Base-by-base conservation (phyloP, 2,113 vertebrate genomes). In the Perca flavescens region DNA sequence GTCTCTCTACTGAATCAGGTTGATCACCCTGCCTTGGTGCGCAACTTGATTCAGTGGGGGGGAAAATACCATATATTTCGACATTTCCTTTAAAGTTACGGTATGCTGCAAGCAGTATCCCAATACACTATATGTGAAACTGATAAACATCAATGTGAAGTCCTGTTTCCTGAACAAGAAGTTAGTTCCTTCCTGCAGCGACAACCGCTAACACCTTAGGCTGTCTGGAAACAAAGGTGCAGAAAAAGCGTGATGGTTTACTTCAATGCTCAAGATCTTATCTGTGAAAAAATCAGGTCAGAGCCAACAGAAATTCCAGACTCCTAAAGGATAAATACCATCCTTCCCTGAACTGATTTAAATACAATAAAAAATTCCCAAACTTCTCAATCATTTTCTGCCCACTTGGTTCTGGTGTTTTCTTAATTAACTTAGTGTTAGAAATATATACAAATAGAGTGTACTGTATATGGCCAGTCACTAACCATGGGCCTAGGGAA, bases 141-240 rank as follows among this genome's bases (percentile, higher is more conserved):
- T 80, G 70, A 70, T 65, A 74, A 49, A 15, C 4, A 40, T 70
- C 25, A 50, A 4, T 53, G 46, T 79, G 28, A 3, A 73, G 34
- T 49, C 22, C 25, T 0, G 3, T 79, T 87, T 85, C 40, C 74
- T 65, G 31, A 83, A 77, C 19, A 83, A 82, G 54, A 62, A 74
- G 65, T 65, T 2, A 3, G 71, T 28, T 49, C 11, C 64, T 91
- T 92, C 89, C 91, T 89, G 68, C 19, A 79, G 25, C n/a, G 0
- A 12, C 31, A 4, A 61, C 64, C 7, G 19, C 76, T 62, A 61
- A 89, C 89, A 90, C 88, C 80, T 92, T 49, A 58, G n/a, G 36
- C 47, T 92, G 77, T 52, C 16, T 62, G 84, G 67, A 93, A 91
- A 79, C 52, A 54, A 78, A 58, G 60, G 14, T 28, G n/a, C 4